These are phyloP conservation scores for Conops quadrifasciatus DNA, from an alignment of 2,888 invertebrate species.

Conservation along the genomic window DNA sequence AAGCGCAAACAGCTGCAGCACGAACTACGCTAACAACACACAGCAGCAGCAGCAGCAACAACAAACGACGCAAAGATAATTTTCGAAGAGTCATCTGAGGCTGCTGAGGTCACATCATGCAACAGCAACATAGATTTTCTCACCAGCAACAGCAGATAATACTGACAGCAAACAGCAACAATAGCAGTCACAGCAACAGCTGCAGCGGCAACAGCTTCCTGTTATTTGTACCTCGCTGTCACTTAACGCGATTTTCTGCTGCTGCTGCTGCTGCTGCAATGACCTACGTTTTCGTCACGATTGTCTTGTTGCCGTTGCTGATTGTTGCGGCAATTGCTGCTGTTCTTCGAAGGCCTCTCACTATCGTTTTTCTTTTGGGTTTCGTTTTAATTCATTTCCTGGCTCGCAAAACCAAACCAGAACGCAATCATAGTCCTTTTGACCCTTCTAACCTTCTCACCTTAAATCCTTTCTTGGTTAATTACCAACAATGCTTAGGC, in stretches of 20 bases:
- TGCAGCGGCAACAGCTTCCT: background rate
- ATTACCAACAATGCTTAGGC: too few relatives aligned
- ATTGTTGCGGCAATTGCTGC: background rate
- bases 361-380: background rate
- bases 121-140: constrained; percentile 20
- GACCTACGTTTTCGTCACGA: too few relatives aligned
- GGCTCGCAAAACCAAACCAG: constrained; percentile 7
- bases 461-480: too few relatives aligned
- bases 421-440: background rate
- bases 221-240: too few relatives aligned
- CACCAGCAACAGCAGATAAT: background rate
- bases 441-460: too few relatives aligned
- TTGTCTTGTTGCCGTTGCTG: background rate
- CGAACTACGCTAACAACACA: too few relatives aligned
- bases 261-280: background rate
- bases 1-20: too few relatives aligned
- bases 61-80: too few relatives aligned
- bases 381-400: constrained; percentile 2
- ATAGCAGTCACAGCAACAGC: background rate
- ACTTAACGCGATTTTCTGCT: background rate
- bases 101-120: background rate
- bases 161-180: background rate
- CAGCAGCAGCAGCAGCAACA: too few relatives aligned
- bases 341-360: background rate
- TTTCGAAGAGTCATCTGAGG: too few relatives aligned